A percentile compares a stretch with the other conserved stretches of the same genome.
Evolutionary conservation across 2,888 invertebrate species (phyloP).

Genomic region (Leptopilina syphax): DNA sequence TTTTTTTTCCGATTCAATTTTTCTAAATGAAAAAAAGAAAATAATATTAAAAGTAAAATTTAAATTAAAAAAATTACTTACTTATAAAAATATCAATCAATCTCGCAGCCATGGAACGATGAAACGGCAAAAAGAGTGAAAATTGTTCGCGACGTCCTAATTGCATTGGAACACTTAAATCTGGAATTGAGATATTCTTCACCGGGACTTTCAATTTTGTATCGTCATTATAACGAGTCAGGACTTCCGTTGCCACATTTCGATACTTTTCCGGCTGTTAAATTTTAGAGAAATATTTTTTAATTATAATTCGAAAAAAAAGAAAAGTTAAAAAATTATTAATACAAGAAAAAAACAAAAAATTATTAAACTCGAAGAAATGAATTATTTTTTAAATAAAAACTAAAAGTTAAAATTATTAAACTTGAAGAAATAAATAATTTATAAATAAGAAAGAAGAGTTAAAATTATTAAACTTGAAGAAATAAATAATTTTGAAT

Average conservation of each 20-base stretch:
- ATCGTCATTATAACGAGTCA: conserved; percentile 80
- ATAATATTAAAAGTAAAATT: background rate
- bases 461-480: too few relatives aligned
- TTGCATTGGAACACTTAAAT: conserved; percentile 81
- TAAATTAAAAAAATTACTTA: conserved; percentile 58
- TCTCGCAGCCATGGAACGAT: conserved; percentile 84
- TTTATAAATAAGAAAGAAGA: background rate
- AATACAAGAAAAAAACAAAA: too few relatives aligned
- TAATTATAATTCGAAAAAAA: background rate
- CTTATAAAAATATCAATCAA: conserved; percentile 85
- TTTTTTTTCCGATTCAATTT: too few relatives aligned
- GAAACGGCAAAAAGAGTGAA: conserved; percentile 85
- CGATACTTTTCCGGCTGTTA: conserved; percentile 79
- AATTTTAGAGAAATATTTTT: conserved; percentile 3
- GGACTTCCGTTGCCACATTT: conserved; percentile 79
- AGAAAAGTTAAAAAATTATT: background rate
- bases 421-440: too few relatives aligned
- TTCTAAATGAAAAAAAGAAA: too few relatives aligned
- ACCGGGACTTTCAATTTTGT: conserved; percentile 78
- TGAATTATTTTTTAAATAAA: too few relatives aligned
- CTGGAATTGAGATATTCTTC: conserved; percentile 82
- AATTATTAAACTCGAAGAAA: too few relatives aligned
- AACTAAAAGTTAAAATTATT: too few relatives aligned
- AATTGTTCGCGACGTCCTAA: conserved; percentile 83
- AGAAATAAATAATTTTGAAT: too few relatives aligned